These are phyloP conservation scores for Probaryconus sp. DNA, from an alignment of 1,140 invertebrate genomes.

Conservation along the genomic window DNA sequence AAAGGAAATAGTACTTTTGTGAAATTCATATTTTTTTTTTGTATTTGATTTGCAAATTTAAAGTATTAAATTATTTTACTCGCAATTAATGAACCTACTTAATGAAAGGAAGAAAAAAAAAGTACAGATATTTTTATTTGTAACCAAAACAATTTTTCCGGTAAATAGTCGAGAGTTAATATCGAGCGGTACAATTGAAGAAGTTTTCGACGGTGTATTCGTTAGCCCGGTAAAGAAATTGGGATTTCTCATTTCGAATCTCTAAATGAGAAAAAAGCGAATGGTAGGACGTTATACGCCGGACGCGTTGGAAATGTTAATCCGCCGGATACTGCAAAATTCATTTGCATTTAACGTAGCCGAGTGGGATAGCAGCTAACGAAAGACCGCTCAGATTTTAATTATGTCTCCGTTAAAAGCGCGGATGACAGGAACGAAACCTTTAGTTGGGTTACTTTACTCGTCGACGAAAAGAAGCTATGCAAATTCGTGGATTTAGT, in stretches of 20 bases:
- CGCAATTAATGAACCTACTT: too few species aligned
- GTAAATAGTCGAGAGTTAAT: conserved; percentile 41
- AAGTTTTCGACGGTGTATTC: conserved; percentile 42
- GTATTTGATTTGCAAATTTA: too few species aligned
- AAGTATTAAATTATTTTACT: too few species aligned
- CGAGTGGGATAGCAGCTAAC: conserved; percentile 56
- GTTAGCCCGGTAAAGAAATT: conserved; percentile 37
- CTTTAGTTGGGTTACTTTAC: conserved; percentile 60
- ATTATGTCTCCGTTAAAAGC: conserved; percentile 62
- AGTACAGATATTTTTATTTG: too few species aligned
- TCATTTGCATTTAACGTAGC: conserved; percentile 63
- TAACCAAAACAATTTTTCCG: too few species aligned
- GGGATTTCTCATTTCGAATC: conserved; percentile 55
- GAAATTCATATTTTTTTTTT: too few species aligned
- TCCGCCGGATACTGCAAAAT: conserved; percentile 61
- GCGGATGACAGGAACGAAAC: conserved; percentile 60
- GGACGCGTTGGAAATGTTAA: conserved; percentile 60
- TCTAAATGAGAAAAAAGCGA: conserved; percentile 58
- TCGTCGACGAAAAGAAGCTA: conserved; percentile 50
- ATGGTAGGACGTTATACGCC: conserved; percentile 45
- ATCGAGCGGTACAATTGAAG: conserved; percentile 41
- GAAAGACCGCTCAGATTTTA: conserved; percentile 62
- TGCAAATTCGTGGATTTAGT: conserved; percentile 61
- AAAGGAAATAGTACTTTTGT: too few species aligned
- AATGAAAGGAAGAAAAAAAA: too few species aligned